Conservation (phyloP, 2,888 invertebrate species). For the Perithous albicinctus region DNA sequence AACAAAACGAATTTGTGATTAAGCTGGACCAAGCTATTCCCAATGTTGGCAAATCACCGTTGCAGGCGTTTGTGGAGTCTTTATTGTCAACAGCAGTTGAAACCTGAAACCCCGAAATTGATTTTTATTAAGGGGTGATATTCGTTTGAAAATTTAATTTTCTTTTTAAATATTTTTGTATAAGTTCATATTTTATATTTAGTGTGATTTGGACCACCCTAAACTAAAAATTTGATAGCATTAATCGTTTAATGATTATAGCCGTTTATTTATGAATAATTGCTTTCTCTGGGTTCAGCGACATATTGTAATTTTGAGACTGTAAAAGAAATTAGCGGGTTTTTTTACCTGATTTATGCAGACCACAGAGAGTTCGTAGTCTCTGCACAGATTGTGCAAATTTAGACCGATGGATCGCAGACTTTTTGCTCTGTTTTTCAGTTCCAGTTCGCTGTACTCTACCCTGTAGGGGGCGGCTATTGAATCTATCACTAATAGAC, state of each 20-base stretch:
- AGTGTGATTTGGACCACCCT: too few relatives aligned
- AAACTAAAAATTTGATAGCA: too few relatives aligned
- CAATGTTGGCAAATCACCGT: conserved; percentile 76
- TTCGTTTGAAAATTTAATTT: too few relatives aligned
- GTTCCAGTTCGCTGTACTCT: conserved; percentile 86
- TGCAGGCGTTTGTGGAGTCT: conserved; percentile 60
- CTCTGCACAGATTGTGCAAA: conserved; percentile 86
- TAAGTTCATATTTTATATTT: too few relatives aligned
- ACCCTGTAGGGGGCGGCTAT: conserved; percentile 90
- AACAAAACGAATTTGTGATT: conserved; percentile 79
- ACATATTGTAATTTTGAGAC: conserved; percentile 35
- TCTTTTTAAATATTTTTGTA: too few relatives aligned
- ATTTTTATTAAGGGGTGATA: too few relatives aligned
- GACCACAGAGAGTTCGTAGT: conserved; percentile 87
- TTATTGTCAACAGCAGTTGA: conserved; percentile 72
- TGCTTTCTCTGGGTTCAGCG: too few relatives aligned
- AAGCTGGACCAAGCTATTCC: conserved; percentile 81
- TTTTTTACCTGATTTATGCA: conserved; percentile 90
- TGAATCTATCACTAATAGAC: conserved; percentile 90
- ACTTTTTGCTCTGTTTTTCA: conserved; percentile 86
- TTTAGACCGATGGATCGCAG: conserved; percentile 86
- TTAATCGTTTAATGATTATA: too few relatives aligned
- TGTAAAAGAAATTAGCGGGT: conserved; percentile 37
- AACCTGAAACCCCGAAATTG: conserved; percentile 73
- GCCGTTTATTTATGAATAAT: too few relatives aligned